Base-by-base conservation (phyloP, 2,888 invertebrate genomes). In the Pardosa pseudoannulata region DNA sequence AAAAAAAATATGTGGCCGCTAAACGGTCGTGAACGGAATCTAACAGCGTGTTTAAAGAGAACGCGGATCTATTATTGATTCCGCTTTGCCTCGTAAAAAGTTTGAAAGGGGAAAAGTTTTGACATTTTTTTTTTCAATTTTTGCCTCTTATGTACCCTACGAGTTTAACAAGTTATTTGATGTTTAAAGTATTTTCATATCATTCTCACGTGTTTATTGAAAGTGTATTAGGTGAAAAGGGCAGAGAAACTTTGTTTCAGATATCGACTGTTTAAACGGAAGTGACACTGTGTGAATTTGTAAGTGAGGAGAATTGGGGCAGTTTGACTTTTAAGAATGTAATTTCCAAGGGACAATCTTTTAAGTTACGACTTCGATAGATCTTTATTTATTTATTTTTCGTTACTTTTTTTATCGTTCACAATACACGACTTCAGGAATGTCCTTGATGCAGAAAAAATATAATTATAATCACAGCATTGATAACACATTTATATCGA, bases 11-110 rank as follows among this genome's bases (percentile, higher is more conserved):
- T 65, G 78, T 27, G 28, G 28, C 28, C 70, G 70, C 36, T 70
- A 36, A 70, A 70, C 70, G 70, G 32, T 70, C 41, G 36, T 50
- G 83, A 72, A 78, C 72, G 68, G 41, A 78, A 70, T 41, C 41
- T 70, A 70, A 70, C 70, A 70, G 23, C 70, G 70, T 70, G 70
- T 70, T 70, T 70, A 41, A 70, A 70, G 28, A 41, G 41, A 23
- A 41, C 41, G 67, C 32, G 36, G 67, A 23, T 67, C 32, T 36
- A 32, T 67, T 67, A 67, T 67, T 67, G 67, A 67, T 67, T 67
- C 36, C 23, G 62, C 23, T 62, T 19, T 62, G 62, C 28, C 23
- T 62, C 62, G 67, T 32, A 36, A 67, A 28, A 31, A 67, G 67
- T 67, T 67, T 67, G n/a, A 32, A 16, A 6, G 19, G 67, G 67